Evolutionary conservation across 2,888 invertebrate genomes (phyloP).

Genomic region (Lasioglossum malachurum): DNA sequence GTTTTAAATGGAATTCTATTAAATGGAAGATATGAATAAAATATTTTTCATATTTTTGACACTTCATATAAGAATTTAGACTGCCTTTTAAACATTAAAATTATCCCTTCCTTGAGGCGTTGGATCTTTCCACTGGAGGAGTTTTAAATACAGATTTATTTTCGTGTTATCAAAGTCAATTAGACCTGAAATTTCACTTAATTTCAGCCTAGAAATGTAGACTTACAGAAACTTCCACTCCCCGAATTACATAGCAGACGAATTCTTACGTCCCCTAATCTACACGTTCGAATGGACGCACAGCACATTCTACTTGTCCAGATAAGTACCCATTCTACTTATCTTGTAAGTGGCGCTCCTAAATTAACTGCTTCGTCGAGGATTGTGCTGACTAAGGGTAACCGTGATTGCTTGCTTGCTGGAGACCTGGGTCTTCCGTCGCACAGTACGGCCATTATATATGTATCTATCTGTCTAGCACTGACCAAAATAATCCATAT

Average conservation of each 20-base stretch:
- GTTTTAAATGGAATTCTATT: not conserved
- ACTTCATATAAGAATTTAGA: no score
- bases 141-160: not conserved
- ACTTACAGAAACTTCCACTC: not conserved
- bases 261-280: not conserved
- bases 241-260: not conserved
- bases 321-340: constrained; percentile 3
- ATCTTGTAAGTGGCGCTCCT: constrained; percentile 10
- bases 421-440: not conserved
- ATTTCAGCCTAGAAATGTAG: not conserved
- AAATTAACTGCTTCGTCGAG: not conserved
- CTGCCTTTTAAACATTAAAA: no score
- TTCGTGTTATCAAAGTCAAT: not conserved
- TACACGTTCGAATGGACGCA: not conserved
- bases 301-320: constrained; percentile 3
- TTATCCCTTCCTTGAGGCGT: not conserved
- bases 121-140: no score
- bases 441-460: not conserved
- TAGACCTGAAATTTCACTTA: not conserved
- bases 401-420: not conserved
- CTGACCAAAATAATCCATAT: constrained; percentile 1
- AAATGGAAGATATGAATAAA: not conserved
- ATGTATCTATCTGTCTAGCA: not conserved
- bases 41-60: no score
- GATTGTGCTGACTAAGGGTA: constrained; percentile 9